phyloP scores from a whole-genome alignment of 1,140 invertebrate genomes.

The Dendroctonus ponderosae region DNA sequence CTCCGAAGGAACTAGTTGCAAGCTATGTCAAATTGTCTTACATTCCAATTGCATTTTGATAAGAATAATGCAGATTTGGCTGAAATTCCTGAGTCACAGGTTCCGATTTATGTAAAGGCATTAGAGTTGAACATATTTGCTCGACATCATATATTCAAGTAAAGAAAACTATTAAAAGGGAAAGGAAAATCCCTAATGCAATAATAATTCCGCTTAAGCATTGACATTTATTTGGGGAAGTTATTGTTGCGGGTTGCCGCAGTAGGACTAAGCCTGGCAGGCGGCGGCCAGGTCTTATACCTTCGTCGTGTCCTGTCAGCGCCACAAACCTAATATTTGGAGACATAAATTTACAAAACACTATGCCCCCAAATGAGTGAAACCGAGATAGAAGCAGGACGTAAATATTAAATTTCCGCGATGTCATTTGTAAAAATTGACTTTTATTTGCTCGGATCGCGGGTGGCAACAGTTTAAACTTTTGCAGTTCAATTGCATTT shows the following conservation, averaged over 20 bases:
- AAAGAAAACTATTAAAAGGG: conserved; percentile 22
- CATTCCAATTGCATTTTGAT: no score
- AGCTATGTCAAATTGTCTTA: no score
- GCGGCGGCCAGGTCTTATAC: conserved; percentile 27
- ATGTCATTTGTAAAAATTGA: conserved; percentile 1
- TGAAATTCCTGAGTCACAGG: no score
- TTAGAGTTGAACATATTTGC: neutral
- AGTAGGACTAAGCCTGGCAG: conserved; percentile 25
- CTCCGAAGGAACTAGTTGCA: no score
- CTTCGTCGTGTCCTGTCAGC: conserved; percentile 38
- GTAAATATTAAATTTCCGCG: conserved; percentile 39
- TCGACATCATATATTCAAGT: conserved; percentile 5
- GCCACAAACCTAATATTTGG: conserved; percentile 46
- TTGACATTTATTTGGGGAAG: conserved; percentile 40
- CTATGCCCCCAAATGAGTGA: conserved; percentile 44
- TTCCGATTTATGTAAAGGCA: no score
- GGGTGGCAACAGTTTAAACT: no score
- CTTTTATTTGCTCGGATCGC: no score
- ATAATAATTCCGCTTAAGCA: conserved; percentile 38
- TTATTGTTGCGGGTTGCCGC: conserved; percentile 34
- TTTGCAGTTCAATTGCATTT: no score
- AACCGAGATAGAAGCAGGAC: conserved; percentile 27
- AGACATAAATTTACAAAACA: conserved; percentile 50
- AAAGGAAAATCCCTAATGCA: conserved; percentile 31
- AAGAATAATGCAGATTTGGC: no score